These are phyloP conservation scores for Oryzias dopingdopingensis DNA, from an alignment of 2,797 vertebrate genomes.

Conservation along the genomic window DNA sequence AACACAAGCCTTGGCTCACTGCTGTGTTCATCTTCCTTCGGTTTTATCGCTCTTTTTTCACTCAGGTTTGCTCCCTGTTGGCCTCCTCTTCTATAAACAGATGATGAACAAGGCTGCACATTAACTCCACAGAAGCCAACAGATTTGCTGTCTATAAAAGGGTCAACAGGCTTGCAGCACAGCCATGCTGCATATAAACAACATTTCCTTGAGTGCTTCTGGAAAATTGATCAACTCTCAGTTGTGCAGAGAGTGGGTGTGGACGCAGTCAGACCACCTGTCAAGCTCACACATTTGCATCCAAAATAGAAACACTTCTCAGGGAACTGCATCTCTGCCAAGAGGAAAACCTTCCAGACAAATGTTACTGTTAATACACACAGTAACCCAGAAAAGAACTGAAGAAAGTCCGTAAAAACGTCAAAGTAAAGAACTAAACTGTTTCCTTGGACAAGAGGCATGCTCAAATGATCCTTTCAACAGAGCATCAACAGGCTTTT, in stretches of 20 bases:
- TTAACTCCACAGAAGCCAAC: slow-evolving; percentile 18
- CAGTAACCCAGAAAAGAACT: no score
- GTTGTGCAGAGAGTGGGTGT: neutral
- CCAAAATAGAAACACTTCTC: neutral
- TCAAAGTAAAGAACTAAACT: no score
- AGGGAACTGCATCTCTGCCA: neutral
- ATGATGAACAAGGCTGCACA: slow-evolving; percentile 17
- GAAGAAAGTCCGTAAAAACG: no score
- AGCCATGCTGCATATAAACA: neutral
- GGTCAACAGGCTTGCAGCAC: slow-evolving; percentile 15
- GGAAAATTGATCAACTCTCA: slow-evolving; percentile 12
- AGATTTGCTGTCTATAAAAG: slow-evolving; percentile 11
- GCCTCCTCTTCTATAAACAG: slow-evolving; percentile 43
- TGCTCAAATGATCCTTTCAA: no score
- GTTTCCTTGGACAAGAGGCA: no score
- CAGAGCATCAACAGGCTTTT: no score
- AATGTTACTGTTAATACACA: no score
- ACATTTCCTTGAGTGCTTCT: slow-evolving; percentile 13
- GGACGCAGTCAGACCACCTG: slow-evolving; percentile 6
- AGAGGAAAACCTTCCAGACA: no score
- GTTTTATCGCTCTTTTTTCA: slow-evolving; percentile 21
- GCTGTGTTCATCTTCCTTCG: slow-evolving; percentile 28
- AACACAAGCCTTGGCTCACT: slow-evolving; percentile 18
- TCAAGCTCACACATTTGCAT: slow-evolving; percentile 7
- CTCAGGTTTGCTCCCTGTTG: slow-evolving; percentile 11